A percentile compares a stretch with the other conserved stretches of the same genome.
phyloP scores from a whole-genome alignment of 2,888 invertebrate genomes.

The Tetragonisca angustula region DNA sequence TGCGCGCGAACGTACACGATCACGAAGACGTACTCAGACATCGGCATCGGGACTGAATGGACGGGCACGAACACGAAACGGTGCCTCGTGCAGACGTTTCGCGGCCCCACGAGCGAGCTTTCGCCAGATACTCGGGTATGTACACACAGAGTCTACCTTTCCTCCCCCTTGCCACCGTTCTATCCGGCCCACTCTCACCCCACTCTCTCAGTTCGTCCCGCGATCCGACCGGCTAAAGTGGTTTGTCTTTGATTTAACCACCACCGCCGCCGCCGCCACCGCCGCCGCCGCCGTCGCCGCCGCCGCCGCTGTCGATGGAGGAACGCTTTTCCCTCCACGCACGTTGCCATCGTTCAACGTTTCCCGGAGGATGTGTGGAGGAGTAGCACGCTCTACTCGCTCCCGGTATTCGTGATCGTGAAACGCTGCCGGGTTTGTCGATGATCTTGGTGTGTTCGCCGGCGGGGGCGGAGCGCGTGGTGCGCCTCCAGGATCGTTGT shows the following conservation, averaged over 20 bases:
- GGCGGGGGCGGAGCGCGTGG: slow-evolving; percentile 59
- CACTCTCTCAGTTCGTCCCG: slow-evolving; percentile 51
- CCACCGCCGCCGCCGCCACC: slow-evolving; percentile 68
- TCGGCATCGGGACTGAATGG: slow-evolving; percentile 48
- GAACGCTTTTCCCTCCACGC: slow-evolving; percentile 64
- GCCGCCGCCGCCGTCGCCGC: slow-evolving; percentile 66
- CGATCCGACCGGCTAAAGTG: slow-evolving; percentile 81
- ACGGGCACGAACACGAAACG: slow-evolving; percentile 63
- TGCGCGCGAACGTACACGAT: slow-evolving; percentile 46
- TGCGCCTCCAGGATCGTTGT: slow-evolving; percentile 47
- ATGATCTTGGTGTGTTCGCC: slow-evolving; percentile 55
- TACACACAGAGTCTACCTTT: slow-evolving; percentile 71
- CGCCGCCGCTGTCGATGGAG: slow-evolving; percentile 59
- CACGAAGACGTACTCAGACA: slow-evolving; percentile 46
- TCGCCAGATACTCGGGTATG: slow-evolving; percentile 76
- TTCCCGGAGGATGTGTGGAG: slow-evolving; percentile 55
- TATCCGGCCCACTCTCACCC: slow-evolving; percentile 39
- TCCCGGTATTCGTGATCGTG: slow-evolving; percentile 59
- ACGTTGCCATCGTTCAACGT: slow-evolving; percentile 56
- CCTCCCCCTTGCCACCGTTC: slow-evolving; percentile 37
- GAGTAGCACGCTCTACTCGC: slow-evolving; percentile 48
- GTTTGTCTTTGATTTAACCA: slow-evolving; percentile 83
- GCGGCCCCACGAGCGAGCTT: slow-evolving; percentile 73
- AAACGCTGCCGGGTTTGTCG: slow-evolving; percentile 59
- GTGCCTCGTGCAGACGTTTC: slow-evolving; percentile 70